Percentiles rank a stretch among this genome's conserved stretches.
Conservation (phyloP, 2,797 vertebrate genomes). For the Garrulus glandarius region DNA sequence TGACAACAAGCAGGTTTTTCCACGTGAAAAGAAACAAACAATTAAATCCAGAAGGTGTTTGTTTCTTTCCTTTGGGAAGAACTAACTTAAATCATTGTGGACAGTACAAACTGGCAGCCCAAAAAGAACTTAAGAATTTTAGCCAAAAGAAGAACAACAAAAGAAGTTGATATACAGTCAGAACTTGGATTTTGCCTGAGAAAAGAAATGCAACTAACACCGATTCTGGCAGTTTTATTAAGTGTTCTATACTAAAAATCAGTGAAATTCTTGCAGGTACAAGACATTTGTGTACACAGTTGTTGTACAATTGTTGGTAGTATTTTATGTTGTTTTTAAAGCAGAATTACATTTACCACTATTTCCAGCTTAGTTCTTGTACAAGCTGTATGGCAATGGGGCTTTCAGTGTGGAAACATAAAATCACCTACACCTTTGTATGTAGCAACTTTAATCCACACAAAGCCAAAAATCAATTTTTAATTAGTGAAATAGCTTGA, state of each 20-base stretch:
- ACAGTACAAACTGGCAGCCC: background rate
- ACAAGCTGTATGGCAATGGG: background rate
- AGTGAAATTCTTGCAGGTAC: background rate
- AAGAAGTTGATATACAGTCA: background rate
- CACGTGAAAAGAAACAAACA: background rate
- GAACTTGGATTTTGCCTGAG: background rate
- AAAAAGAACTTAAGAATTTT: conserved; percentile 10
- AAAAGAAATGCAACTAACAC: background rate
- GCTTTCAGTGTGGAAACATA: background rate
- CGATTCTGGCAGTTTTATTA: background rate
- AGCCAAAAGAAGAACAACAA: background rate
- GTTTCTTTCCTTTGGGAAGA: conserved; percentile 22
- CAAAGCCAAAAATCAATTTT: conserved; percentile 63
- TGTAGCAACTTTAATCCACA: conserved; percentile 19
- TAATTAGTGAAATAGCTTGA: conserved; percentile 53
- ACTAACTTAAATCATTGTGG: conserved; percentile 26
- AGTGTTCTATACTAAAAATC: background rate
- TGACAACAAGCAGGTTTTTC: conserved; percentile 28
- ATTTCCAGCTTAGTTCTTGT: background rate
- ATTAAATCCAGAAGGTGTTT: conserved; percentile 17
- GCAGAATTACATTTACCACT: background rate
- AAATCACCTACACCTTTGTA: background rate
- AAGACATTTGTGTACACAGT: background rate
- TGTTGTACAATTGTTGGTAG: background rate
- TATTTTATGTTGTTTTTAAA: conserved; percentile 19